Percentiles rank a stretch among this genome's conserved stretches.
phyloP scores from a whole-genome alignment of 2,888 invertebrate species.

The Oscheius sp. region DNA sequence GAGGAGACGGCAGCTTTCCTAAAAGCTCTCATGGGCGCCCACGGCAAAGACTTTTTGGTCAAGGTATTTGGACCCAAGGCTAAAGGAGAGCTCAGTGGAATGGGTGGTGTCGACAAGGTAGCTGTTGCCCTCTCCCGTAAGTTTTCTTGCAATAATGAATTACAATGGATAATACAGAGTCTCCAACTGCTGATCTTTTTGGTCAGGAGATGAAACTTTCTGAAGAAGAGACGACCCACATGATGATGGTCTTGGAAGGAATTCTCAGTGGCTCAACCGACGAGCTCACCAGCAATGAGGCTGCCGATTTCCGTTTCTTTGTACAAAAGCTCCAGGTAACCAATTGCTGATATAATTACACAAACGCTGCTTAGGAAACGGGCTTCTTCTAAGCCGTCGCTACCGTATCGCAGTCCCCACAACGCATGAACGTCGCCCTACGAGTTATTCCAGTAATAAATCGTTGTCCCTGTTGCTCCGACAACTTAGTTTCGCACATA shows the following conservation, averaged over 20 bases:
- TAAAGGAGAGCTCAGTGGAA: constrained; percentile 87
- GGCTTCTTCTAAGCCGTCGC: constrained; percentile 65
- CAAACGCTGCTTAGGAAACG: constrained; percentile 53
- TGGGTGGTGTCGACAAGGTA: constrained; percentile 93
- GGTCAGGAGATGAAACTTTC: constrained; percentile 64
- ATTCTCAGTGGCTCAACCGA: constrained; percentile 64
- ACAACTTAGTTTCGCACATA: neutral
- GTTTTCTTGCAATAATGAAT: neutral
- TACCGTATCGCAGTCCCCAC: neutral
- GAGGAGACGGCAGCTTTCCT: constrained; percentile 95
- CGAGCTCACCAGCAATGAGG: constrained; percentile 65
- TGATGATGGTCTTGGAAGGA: constrained; percentile 65
- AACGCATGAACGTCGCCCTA: constrained; percentile 27
- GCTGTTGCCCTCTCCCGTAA: constrained; percentile 88
- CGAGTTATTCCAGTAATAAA: constrained; percentile 41
- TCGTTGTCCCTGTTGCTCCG: constrained; percentile 35
- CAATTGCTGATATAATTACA: neutral
- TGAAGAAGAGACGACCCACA: constrained; percentile 59
- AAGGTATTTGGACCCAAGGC: constrained; percentile 95
- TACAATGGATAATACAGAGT: constrained; percentile 59
- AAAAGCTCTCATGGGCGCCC: constrained; percentile 90
- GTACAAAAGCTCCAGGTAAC: constrained; percentile 67
- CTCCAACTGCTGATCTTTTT: constrained; percentile 68
- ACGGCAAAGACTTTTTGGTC: constrained; percentile 94
- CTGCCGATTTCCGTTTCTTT: constrained; percentile 71